Conservation (phyloP, 1,140 invertebrate genomes). For the Bombus breviceps region DNA sequence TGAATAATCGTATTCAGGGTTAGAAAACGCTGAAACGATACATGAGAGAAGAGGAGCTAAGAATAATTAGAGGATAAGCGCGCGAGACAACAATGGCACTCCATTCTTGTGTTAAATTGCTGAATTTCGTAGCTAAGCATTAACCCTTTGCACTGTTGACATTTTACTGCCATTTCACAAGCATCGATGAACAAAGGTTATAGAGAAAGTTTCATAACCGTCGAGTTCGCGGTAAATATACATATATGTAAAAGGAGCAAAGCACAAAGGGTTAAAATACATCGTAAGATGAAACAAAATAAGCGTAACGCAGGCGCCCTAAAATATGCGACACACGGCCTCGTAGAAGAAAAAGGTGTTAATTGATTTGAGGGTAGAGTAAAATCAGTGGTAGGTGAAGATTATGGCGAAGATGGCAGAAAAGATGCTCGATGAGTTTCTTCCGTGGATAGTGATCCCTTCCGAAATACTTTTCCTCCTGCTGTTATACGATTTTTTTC, state of each 20-base stretch:
- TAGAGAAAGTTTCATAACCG: not conserved
- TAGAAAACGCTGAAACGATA: not conserved
- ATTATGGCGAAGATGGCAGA: slow-evolving; percentile 14
- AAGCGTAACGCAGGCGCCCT: slow-evolving; percentile 34
- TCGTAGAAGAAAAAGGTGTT: slow-evolving; percentile 21
- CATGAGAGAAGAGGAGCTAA: not conserved
- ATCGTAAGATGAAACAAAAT: slow-evolving; percentile 17
- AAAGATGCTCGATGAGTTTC: slow-evolving; percentile 30
- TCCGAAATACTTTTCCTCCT: not conserved
- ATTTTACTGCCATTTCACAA: not conserved
- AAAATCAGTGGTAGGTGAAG: slow-evolving; percentile 22
- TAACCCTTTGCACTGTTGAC: slow-evolving; percentile 37
- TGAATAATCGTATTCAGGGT: not conserved
- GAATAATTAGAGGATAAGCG: slow-evolving; percentile 11
- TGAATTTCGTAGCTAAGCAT: slow-evolving; percentile 24
- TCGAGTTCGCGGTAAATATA: not conserved
- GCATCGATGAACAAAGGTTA: not conserved
- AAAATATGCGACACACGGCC: slow-evolving; percentile 30
- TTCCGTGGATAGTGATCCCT: slow-evolving; percentile 7
- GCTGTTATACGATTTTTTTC: not conserved
- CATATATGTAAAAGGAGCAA: not conserved
- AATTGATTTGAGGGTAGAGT: slow-evolving; percentile 43
- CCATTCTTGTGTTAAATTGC: slow-evolving; percentile 24
- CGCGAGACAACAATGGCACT: slow-evolving; percentile 4
- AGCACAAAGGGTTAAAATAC: slow-evolving; percentile 46